Evolutionary conservation across 1,140 invertebrate species (phyloP).

Genomic region (Myzus persicae): DNA sequence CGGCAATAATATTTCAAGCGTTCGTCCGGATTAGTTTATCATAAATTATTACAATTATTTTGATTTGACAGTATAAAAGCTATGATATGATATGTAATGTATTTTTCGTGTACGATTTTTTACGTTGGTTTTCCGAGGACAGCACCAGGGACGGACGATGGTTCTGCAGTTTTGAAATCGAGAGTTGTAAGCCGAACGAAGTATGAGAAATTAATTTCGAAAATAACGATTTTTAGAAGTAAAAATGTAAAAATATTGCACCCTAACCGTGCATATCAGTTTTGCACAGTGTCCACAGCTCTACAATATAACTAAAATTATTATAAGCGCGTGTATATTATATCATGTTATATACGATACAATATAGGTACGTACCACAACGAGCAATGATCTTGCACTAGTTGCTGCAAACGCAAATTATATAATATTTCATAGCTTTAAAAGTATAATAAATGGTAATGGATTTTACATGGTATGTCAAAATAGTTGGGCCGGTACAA

Average conservation of each 20-base stretch:
- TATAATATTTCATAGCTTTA: conserved; percentile 36
- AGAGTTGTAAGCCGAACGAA: neutral
- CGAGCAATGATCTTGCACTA: neutral
- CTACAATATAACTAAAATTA: neutral
- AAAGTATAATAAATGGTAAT: conserved; percentile 40
- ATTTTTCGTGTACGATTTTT: neutral
- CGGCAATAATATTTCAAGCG: neutral
- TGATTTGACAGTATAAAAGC: neutral
- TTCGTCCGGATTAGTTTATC: neutral
- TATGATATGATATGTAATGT: neutral
- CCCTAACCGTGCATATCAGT: neutral
- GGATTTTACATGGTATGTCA: conserved; percentile 47
- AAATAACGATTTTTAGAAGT: neutral
- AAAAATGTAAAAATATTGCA: neutral
- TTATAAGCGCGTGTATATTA: neutral
- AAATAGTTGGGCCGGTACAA: neutral
- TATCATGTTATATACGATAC: neutral
- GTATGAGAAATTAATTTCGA: neutral
- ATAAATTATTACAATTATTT: neutral
- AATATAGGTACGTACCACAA: neutral
- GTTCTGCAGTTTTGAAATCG: neutral
- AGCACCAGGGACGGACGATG: neutral
- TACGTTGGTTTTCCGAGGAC: neutral
- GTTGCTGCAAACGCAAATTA: neutral
- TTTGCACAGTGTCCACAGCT: neutral